These are phyloP conservation scores for Melieria picta DNA, from an alignment of 2,888 invertebrate species.

Conservation along the genomic window DNA sequence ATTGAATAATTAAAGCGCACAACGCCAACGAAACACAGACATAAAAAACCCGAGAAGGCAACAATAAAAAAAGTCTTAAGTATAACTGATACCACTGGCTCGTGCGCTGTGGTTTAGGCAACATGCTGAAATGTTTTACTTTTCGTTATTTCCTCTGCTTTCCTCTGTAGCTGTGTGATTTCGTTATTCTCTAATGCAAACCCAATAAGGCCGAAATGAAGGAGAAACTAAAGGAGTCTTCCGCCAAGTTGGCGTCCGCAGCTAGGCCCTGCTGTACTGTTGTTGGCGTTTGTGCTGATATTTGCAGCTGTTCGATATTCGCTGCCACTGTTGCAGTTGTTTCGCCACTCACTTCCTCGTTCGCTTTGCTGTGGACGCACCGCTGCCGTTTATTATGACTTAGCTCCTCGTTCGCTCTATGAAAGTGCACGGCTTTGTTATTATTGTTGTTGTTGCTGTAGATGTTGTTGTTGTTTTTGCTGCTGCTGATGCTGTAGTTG, in stretches of 20 bases:
- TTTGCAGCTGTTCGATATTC: constrained; percentile 22
- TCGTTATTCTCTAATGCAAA: constrained; percentile 48
- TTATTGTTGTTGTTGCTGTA: constrained; percentile 34
- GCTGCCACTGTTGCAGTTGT: constrained; percentile 16
- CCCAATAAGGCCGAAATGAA: constrained; percentile 63
- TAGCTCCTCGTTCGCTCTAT: constrained; percentile 14
- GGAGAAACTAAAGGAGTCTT: constrained; percentile 60
- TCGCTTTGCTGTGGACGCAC: constrained; percentile 29
- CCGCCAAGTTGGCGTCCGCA: constrained; percentile 39
- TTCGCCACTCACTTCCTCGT: not conserved
- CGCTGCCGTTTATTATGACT: constrained; percentile 31
- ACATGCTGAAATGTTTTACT: not conserved
- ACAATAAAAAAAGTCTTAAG: too few relatives aligned
- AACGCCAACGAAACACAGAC: too few relatives aligned
- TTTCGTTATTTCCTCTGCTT: not conserved
- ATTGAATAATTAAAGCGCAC: too few relatives aligned
- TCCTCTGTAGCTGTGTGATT: not conserved
- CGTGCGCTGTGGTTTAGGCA: too few relatives aligned
- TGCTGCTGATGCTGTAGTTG: constrained; percentile 13
- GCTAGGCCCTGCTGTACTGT: not conserved
- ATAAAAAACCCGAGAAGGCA: too few relatives aligned
- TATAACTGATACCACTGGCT: too few relatives aligned
- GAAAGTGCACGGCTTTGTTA: constrained; percentile 6
- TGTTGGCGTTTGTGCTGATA: constrained; percentile 15
- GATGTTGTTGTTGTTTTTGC: constrained; percentile 31